Conservation (phyloP, 2,888 invertebrate genomes). For the Nemoura dubitans region DNA sequence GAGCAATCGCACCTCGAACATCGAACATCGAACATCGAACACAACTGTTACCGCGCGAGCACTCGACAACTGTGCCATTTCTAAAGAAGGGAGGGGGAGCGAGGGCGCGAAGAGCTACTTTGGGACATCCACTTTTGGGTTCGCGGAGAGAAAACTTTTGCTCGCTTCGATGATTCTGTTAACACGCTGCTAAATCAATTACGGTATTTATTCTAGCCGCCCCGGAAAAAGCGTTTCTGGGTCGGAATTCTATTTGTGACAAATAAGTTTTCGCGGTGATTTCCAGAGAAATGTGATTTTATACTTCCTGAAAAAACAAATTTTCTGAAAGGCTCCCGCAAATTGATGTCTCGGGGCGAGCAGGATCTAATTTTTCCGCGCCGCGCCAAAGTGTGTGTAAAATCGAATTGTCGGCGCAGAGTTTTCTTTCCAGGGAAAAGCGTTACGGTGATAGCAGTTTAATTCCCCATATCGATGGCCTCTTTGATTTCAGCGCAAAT, state of each 20-base stretch:
- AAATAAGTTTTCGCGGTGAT: neutral
- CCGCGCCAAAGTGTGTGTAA: neutral
- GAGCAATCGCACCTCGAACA: neutral
- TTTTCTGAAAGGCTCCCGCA: neutral
- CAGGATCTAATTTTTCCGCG: neutral
- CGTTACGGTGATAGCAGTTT: neutral
- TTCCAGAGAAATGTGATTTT: neutral
- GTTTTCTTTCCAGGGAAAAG: neutral
- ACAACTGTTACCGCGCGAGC: neutral
- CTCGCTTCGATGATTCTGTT: neutral
- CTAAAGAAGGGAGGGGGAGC: neutral
- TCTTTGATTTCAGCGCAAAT: neutral
- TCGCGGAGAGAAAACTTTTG: neutral
- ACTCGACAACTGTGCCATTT: neutral
- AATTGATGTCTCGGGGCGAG: neutral
- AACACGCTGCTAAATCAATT: neutral
- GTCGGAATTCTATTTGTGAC: neutral
- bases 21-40: no score
- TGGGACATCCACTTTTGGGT: slow-evolving; percentile 4
- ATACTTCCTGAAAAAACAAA: neutral
- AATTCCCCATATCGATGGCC: neutral
- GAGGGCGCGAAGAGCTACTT: neutral
- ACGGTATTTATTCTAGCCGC: neutral
- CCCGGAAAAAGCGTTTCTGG: neutral
- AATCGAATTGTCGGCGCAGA: neutral